Percentiles rank a stretch among this genome's conserved stretches.
These are phyloP conservation scores for Panzeria rudis DNA, from an alignment of 2,888 invertebrate species.

Conservation along the genomic window DNA sequence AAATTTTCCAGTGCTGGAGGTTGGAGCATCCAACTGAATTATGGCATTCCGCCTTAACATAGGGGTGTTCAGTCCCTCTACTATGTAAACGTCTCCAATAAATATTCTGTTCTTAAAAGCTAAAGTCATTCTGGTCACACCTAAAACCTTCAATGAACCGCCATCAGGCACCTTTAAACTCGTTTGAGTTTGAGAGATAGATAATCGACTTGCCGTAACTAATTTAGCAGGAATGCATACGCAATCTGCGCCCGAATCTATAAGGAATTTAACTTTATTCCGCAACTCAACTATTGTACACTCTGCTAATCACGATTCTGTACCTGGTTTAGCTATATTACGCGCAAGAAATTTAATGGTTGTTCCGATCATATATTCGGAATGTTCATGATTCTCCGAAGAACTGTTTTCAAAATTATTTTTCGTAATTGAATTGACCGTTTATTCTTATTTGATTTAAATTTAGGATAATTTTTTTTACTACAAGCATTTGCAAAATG, in stretches of 20 bases:
- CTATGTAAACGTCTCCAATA: too few species aligned
- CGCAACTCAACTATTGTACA: background rate
- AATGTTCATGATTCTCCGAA: background rate
- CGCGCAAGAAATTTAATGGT: background rate
- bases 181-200: too few species aligned
- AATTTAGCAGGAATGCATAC: conserved; percentile 9
- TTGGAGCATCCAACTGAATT: too few species aligned
- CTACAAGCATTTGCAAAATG: conserved; percentile 31
- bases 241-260: conserved; percentile 16
- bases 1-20: too few species aligned
- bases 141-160: too few species aligned
- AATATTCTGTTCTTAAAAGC: too few species aligned
- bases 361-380: conserved; percentile 31
- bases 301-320: conserved; percentile 20
- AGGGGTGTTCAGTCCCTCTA: too few species aligned
- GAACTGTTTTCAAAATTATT: conserved; percentile 1
- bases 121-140: too few species aligned
- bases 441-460: background rate
- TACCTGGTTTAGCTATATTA: background rate
- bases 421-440: too few species aligned
- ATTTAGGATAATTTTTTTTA: conserved; percentile 26
- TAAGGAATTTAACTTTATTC: background rate
- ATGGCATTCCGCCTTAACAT: too few species aligned
- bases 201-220: too few species aligned
- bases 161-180: too few species aligned